A percentile compares a stretch with the other conserved stretches of the same genome.
Conservation (phyloP, 2,797 vertebrate species). For the Scarus forsteni region DNA sequence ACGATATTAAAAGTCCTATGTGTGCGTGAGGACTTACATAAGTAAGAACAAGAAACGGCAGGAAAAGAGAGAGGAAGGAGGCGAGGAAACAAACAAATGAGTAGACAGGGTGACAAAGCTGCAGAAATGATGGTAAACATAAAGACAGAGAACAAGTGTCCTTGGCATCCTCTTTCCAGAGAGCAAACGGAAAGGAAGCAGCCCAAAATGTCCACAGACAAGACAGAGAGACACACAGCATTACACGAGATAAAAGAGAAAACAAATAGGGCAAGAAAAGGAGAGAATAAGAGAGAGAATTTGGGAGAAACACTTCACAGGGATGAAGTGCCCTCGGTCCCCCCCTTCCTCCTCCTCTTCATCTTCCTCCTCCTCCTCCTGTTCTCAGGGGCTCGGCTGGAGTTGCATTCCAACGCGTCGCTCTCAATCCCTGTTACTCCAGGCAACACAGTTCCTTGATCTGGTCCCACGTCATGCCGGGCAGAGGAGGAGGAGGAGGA, state of each 20-base stretch:
- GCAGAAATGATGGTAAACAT: background rate
- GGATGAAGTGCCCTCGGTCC: slow-evolving; percentile 71
- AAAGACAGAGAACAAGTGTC: slow-evolving; percentile 17
- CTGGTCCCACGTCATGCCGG: slow-evolving; percentile 77
- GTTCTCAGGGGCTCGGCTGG: slow-evolving; percentile 75
- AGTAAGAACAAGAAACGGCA: background rate
- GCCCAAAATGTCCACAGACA: slow-evolving; percentile 36
- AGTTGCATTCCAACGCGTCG: slow-evolving; percentile 80
- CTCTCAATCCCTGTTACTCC: slow-evolving; percentile 79
- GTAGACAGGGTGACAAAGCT: slow-evolving; percentile 17
- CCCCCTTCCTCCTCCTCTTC: slow-evolving; percentile 36
- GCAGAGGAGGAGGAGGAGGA: slow-evolving; percentile 49
- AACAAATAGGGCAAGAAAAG: slow-evolving; percentile 21
- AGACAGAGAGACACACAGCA: slow-evolving; percentile 16
- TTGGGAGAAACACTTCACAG: slow-evolving; percentile 55
- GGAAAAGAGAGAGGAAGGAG: slow-evolving; percentile 3
- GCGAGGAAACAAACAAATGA: slow-evolving; percentile 6
- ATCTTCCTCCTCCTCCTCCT: slow-evolving; percentile 54
- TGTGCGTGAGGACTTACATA: too few species aligned
- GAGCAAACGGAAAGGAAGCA: slow-evolving; percentile 17
- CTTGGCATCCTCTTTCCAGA: slow-evolving; percentile 24
- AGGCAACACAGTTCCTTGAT: slow-evolving; percentile 81
- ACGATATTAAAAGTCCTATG: too few species aligned
- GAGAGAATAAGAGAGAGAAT: slow-evolving; percentile 26
- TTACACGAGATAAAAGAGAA: slow-evolving; percentile 11